Evolutionary conservation across 1,140 invertebrate genomes (phyloP).

Genomic region (Eulimnadia texana): DNA sequence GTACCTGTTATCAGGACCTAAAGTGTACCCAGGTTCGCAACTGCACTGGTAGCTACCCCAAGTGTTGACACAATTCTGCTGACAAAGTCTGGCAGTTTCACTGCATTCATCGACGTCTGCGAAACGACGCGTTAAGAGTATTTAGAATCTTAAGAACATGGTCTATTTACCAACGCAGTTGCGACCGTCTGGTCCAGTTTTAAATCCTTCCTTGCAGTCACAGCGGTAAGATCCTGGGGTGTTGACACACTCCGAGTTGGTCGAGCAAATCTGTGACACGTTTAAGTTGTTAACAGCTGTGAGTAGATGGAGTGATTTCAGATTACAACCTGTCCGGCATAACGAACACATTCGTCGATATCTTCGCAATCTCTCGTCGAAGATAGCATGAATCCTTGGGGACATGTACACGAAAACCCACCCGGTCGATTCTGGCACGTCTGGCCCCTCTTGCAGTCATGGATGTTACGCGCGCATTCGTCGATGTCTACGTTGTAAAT

Average conservation of each 20-base stretch:
- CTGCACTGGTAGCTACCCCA: conserved; percentile 67
- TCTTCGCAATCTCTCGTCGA: conserved; percentile 38
- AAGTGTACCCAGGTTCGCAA: conserved; percentile 53
- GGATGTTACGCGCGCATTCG: conserved; percentile 27
- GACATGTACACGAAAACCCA: conserved; percentile 59
- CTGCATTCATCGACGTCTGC: conserved; percentile 43
- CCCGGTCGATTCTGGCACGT: conserved; percentile 56
- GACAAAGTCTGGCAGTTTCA: conserved; percentile 46
- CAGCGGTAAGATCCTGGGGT: conserved; percentile 43
- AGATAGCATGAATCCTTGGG: conserved; percentile 40
- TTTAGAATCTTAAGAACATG: neutral
- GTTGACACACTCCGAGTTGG: conserved; percentile 38
- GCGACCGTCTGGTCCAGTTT: conserved; percentile 16
- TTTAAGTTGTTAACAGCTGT: too few relatives aligned
- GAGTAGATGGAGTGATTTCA: too few relatives aligned
- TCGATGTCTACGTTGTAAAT: conserved; percentile 26
- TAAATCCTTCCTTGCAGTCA: conserved; percentile 48
- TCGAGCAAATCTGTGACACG: conserved; percentile 32
- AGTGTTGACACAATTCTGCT: conserved; percentile 68
- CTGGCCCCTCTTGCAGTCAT: conserved; percentile 46
- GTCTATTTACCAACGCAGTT: conserved; percentile 18
- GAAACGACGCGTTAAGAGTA: conserved; percentile 14
- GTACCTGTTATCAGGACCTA: conserved; percentile 54
- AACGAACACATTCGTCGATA: conserved; percentile 45
- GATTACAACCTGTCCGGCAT: conserved; percentile 23